Evolutionary conservation across 2,113 vertebrate genomes (phyloP), one percentile per base, ranked within the genome.

Genomic region (Rhineura floridana): DNA sequence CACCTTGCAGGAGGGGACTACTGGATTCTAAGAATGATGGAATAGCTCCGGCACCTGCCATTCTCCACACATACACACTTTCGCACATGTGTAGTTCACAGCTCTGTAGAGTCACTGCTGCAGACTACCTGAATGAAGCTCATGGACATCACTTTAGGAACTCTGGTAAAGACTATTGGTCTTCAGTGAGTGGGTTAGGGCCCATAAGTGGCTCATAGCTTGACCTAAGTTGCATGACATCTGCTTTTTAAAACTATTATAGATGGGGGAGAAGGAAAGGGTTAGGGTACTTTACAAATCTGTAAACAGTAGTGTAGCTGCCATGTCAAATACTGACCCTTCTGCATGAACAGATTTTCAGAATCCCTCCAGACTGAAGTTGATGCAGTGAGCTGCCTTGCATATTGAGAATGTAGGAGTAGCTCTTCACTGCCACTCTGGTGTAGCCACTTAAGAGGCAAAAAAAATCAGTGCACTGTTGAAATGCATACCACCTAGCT

Each of bases 381-480:
- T 80, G 72, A 80, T 70, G 48, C 44, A 81, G 0, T 69, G 46
- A 80, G 76, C 44, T 9, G 81, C 0, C 6, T 0, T 81, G 77
- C 76, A 81, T n/a, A n/a, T 0, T 7, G 52, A n/a, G 28, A 12
- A 7, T 17, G 30, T 25, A 39, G n/a, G 4, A 59, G 55, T 63
- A 63, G 36, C 52, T 62, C 9, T 84, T 72, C 6, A 9, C 6
- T 46, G 15, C 33, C 23, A 1, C 39, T 80, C 28, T 3, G 4
- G 1, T 78, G 63, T 75, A 80, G 89, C 50, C 65, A 19, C 55
- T 91, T 82, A 10, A 0, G 0, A 69, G 69, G 55, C 79, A 25
- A 3, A n/a, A 3, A n/a, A 87, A 92, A 88, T 94, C 52, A 36
- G 50, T 91, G 85, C 50, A 42, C 67, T 69, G 86, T 50, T 73